A percentile compares a stretch with the other conserved stretches of the same genome.
Evolutionary conservation across 1,140 invertebrate species (phyloP).

Genomic region (Episyrphus balteatus): DNA sequence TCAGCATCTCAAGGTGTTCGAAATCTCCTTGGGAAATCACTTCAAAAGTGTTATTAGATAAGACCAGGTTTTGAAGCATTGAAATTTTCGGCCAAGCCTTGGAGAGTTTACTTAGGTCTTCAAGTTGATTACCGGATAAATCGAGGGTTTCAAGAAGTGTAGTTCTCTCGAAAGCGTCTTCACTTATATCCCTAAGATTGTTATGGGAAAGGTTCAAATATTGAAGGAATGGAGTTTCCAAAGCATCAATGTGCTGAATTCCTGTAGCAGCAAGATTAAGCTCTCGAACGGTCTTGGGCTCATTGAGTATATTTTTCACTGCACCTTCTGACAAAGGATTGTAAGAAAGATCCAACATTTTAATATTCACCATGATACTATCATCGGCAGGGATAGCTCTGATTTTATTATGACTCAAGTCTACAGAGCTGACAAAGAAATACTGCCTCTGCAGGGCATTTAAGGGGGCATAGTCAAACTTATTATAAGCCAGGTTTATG

Average conservation of each 20-base stretch:
- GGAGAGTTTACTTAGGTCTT: slow-evolving; percentile 45
- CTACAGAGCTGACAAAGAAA: slow-evolving; percentile 64
- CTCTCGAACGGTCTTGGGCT: slow-evolving; percentile 75
- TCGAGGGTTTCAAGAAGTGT: slow-evolving; percentile 68
- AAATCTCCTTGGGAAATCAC: slow-evolving; percentile 64
- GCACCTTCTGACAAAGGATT: slow-evolving; percentile 69
- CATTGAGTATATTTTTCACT: slow-evolving; percentile 63
- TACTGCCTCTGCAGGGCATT: slow-evolving; percentile 70
- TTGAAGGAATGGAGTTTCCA: slow-evolving; percentile 80
- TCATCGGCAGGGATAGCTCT: slow-evolving; percentile 69
- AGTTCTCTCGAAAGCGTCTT: slow-evolving; percentile 60
- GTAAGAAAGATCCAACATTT: slow-evolving; percentile 72
- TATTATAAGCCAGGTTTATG: slow-evolving; percentile 67
- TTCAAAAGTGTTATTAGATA: slow-evolving; percentile 66
- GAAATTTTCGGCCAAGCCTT: slow-evolving; percentile 55
- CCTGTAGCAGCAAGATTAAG: slow-evolving; percentile 72
- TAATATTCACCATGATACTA: slow-evolving; percentile 76
- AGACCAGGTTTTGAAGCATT: slow-evolving; percentile 55
- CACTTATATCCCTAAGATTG: slow-evolving; percentile 51
- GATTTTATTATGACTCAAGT: slow-evolving; percentile 69
- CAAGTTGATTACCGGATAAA: slow-evolving; percentile 62
- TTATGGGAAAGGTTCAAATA: slow-evolving; percentile 73
- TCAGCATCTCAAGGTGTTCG: slow-evolving; percentile 51
- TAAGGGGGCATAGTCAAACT: slow-evolving; percentile 65
- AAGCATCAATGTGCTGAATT: slow-evolving; percentile 49